A percentile compares a stretch with the other conserved stretches of the same genome.
Conservation (phyloP, 2,888 invertebrate species). For the Parascotia fuliginaria region DNA sequence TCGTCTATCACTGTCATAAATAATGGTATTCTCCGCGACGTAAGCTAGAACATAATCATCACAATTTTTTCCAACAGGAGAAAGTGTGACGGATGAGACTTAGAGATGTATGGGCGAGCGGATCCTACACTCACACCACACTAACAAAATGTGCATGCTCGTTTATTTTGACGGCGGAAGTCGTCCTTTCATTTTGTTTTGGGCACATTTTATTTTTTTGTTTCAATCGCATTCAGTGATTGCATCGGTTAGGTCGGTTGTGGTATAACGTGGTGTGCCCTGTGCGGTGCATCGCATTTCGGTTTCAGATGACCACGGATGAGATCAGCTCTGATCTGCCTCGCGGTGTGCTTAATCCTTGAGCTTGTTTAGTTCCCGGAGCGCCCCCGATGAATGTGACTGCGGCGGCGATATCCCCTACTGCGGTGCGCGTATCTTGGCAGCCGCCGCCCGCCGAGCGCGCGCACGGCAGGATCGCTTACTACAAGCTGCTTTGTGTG, state of each 20-base stretch:
- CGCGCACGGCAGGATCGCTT: slow-evolving; percentile 96
- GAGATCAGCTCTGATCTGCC: slow-evolving; percentile 31
- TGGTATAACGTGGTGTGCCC: slow-evolving; percentile 53
- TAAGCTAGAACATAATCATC: slow-evolving; percentile 58
- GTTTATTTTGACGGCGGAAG: slow-evolving; percentile 56
- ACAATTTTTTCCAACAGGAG: slow-evolving; percentile 72
- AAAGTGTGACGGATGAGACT: slow-evolving; percentile 71
- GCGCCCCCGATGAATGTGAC: slow-evolving; percentile 98
- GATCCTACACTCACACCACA: slow-evolving; percentile 69
- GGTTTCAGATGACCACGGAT: slow-evolving; percentile 62
- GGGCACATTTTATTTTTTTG: slow-evolving; percentile 69
- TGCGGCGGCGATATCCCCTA: slow-evolving; percentile 94
- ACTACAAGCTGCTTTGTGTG: slow-evolving; percentile 97
- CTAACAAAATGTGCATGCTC: slow-evolving; percentile 69
- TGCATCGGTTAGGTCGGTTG: slow-evolving; percentile 72
- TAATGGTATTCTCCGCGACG: slow-evolving; percentile 59
- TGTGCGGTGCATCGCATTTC: slow-evolving; percentile 50
- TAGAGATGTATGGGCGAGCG: slow-evolving; percentile 82
- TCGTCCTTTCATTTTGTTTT: slow-evolving; percentile 64
- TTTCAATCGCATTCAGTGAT: slow-evolving; percentile 85
- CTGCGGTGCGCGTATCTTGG: slow-evolving; percentile 96
- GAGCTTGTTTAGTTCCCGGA: slow-evolving; percentile 93
- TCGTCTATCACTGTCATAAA: slow-evolving; percentile 24
- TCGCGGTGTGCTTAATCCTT: slow-evolving; percentile 51
- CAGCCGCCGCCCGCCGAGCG: slow-evolving; percentile 95